Conservation (phyloP, 2,888 invertebrate species). For the Meteorus cinctellus region DNA sequence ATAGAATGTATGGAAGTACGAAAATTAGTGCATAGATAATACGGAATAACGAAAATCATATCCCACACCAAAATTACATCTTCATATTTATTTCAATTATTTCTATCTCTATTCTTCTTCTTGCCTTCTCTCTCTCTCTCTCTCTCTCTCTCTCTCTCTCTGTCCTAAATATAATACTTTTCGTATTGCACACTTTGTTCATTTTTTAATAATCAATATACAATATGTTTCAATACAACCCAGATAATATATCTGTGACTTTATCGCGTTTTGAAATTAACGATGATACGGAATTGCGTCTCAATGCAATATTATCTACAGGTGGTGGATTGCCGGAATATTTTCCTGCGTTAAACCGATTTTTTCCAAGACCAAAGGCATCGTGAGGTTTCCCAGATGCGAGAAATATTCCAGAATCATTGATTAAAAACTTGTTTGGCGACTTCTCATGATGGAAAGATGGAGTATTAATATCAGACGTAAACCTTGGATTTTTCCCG, state of each 20-base stretch:
- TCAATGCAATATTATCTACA: slow-evolving; percentile 52
- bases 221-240: slow-evolving; percentile 62
- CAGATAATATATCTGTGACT: slow-evolving; percentile 70
- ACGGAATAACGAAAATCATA: slow-evolving; percentile 16
- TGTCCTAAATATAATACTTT: slow-evolving; percentile 40
- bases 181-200: slow-evolving; percentile 46
- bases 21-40: neutral
- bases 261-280: slow-evolving; percentile 64
- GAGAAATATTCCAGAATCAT: slow-evolving; percentile 63
- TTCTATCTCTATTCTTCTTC: slow-evolving; percentile 14
- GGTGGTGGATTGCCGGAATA: slow-evolving; percentile 64
- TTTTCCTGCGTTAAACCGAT: slow-evolving; percentile 69
- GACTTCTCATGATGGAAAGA: slow-evolving; percentile 52
- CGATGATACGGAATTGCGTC: slow-evolving; percentile 60
- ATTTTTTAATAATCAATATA: slow-evolving; percentile 4
- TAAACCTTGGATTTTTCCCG: slow-evolving; percentile 49
- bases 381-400: slow-evolving; percentile 64
- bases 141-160: no score
- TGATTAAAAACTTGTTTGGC: slow-evolving; percentile 55
- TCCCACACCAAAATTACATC: slow-evolving; percentile 30
- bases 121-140: no score
- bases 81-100: slow-evolving; percentile 40
- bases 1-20: neutral
- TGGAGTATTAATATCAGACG: slow-evolving; percentile 22
- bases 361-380: slow-evolving; percentile 68